phyloP scores from a whole-genome alignment of 2,888 invertebrate species.

The Drosophila flavopinicola region DNA sequence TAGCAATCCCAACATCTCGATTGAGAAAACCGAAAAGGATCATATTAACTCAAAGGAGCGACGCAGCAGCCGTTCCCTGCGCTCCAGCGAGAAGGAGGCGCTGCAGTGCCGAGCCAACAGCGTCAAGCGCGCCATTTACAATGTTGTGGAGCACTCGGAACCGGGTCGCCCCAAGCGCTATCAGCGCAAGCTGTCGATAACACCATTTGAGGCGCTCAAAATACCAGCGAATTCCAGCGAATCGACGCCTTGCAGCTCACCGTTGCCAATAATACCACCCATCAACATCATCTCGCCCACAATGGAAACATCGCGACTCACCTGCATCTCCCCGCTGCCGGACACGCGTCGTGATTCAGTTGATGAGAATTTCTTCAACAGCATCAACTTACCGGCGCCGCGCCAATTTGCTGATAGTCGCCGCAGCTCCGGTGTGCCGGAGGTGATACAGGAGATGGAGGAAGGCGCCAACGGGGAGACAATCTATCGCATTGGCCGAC shows the following conservation, averaged over 20 bases:
- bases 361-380: conserved; percentile 85
- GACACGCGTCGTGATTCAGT: conserved; percentile 87
- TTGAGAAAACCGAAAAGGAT: conserved; percentile 86
- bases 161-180: conserved; percentile 85
- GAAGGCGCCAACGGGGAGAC: conserved; percentile 74
- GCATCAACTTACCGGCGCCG: conserved; percentile 88
- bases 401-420: conserved; percentile 93
- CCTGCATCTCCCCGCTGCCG: conserved; percentile 88
- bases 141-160: conserved; percentile 92
- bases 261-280: conserved; percentile 82
- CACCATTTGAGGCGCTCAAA: conserved; percentile 83
- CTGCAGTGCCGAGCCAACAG: conserved; percentile 90
- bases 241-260: conserved; percentile 83
- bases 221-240: conserved; percentile 80
- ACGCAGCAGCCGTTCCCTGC: conserved; percentile 82
- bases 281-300: conserved; percentile 84
- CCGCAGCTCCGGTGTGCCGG: conserved; percentile 86
- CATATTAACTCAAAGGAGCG: conserved; percentile 85
- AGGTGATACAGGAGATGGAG: conserved; percentile 81
- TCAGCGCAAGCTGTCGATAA: conserved; percentile 84
- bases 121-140: conserved; percentile 92
- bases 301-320: conserved; percentile 85
- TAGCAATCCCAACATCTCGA: conserved; percentile 84
- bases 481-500: conserved; percentile 74
- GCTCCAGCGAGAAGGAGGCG: conserved; percentile 86